phyloP scores from a whole-genome alignment of 2,797 vertebrate species.

The Limosa lapponica region DNA sequence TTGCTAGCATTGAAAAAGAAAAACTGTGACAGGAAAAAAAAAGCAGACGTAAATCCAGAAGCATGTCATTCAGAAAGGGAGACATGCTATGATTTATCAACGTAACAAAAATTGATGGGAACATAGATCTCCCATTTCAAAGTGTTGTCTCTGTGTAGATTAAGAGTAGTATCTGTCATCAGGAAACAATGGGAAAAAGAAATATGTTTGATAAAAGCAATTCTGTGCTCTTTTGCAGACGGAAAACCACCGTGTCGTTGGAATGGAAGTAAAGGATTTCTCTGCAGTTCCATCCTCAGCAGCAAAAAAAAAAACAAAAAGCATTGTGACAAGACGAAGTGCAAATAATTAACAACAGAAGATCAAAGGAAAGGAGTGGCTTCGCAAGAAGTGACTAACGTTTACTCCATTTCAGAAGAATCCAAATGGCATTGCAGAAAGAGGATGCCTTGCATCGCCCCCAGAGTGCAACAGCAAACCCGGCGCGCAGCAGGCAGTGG shows the following conservation, averaged over 20 bases:
- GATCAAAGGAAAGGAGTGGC: constrained; percentile 36
- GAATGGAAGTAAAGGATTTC: background rate
- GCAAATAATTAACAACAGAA: constrained; percentile 19
- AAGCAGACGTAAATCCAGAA: constrained; percentile 46
- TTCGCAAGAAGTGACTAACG: background rate
- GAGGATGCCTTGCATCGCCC: background rate
- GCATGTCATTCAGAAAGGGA: constrained; percentile 33
- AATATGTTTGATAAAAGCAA: constrained; percentile 27
- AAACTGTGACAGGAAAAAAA: background rate
- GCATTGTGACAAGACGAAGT: constrained; percentile 1
- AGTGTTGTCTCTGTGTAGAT: constrained; percentile 22
- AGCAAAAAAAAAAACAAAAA: background rate
- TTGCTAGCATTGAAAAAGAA: constrained; percentile 5
- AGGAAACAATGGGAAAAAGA: constrained; percentile 36
- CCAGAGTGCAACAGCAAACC: background rate
- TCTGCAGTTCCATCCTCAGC: background rate
- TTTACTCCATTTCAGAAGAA: background rate
- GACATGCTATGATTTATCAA: constrained; percentile 56
- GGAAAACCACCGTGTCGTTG: background rate
- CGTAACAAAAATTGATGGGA: constrained; percentile 11
- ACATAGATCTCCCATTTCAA: constrained; percentile 3
- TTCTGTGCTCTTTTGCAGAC: background rate
- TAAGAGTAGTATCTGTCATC: constrained; percentile 58
- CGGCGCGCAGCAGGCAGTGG: background rate
- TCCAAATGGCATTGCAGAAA: background rate